Base-by-base conservation (phyloP, 2,797 vertebrate genomes). In the Esox masquinongy region DNA sequence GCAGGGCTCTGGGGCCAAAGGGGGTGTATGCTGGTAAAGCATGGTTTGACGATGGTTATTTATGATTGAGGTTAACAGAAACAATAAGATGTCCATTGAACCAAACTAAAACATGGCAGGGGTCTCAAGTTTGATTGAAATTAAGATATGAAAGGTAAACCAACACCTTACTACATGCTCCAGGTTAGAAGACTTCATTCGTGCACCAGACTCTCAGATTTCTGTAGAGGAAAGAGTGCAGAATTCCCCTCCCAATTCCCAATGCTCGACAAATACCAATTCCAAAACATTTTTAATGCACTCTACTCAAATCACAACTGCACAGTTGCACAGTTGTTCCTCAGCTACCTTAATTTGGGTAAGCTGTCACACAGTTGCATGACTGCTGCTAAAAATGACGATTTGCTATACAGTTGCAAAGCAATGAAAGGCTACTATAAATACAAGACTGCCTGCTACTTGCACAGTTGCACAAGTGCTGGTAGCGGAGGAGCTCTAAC, bases 181-280 rank as follows among this genome's bases (percentile, higher is more conserved):
- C 91, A 78, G 86, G 88, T 86, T 83, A 88, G 88, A 84, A 24
- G 91, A 89, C 90, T 84, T 89, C 88, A 80, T 81, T 86, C 68
- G 81, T 80, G 79, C 86, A 85, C 81, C 87, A 88, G 87, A 89
- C 82, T 81, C 83, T 82, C 76, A 82, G 77, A 89, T 81, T 86
- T 94, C 93, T 94, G 94, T 79, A 83, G 93, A 93, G 88, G 94
- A 77, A 93, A 78, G 76, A 93, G 81, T 83, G 86, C 82, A 93
- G 77, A 70, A 91, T 86, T 90, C 83, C 70, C 90, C 86, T 86
- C 74, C 80, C 87, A 87, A 87, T 49, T 80, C 80, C 86, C 74
- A 89, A 75, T 49, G 66, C 74, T 83, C 73, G 80, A 77, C 16
- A 79, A 17, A 64, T 43, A 77, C 66, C 73, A 74, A 64, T 31